Evolutionary conservation across 2,888 invertebrate genomes (phyloP).

Genomic region (Caenorhabditis panamensis): DNA sequence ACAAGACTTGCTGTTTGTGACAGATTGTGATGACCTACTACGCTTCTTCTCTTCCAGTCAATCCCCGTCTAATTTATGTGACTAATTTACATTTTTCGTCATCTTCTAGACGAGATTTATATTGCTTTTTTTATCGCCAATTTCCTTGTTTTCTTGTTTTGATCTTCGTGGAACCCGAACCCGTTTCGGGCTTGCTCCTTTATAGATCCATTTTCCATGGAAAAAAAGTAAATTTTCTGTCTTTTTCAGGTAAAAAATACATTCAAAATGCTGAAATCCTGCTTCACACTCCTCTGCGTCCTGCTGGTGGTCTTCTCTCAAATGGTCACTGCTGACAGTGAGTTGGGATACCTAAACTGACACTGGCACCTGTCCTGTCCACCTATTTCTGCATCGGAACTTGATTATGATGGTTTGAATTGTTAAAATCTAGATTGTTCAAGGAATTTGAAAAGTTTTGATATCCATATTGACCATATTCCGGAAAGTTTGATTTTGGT

Average conservation of each 20-base stretch:
- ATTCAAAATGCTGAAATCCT: constrained; percentile 43
- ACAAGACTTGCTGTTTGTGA: not conserved
- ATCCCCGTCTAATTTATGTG: not conserved
- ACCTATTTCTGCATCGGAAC: constrained; percentile 12
- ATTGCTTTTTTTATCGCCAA: constrained; percentile 10
- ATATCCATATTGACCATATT: no score
- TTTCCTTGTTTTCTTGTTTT: not conserved
- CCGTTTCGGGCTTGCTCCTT: no score
- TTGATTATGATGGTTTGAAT: constrained; percentile 5
- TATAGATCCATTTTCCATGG: no score
- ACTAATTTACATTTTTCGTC: not conserved
- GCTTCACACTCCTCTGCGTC: constrained; percentile 25
- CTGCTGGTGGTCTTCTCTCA: constrained; percentile 12
- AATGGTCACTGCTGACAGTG: constrained; percentile 27
- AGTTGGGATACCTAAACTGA: not conserved
- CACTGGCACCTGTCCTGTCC: constrained; percentile 23
- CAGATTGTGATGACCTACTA: not conserved
- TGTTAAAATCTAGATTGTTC: no score
- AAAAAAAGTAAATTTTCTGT: no score
- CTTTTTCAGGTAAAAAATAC: not conserved
- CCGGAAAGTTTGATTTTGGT: no score
- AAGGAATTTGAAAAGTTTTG: no score
- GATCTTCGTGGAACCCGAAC: no score
- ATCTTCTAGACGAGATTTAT: not conserved
- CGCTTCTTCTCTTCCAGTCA: not conserved